phyloP scores from a whole-genome alignment of 2,113 vertebrate genomes.

The Tragelaphus scriptus region DNA sequence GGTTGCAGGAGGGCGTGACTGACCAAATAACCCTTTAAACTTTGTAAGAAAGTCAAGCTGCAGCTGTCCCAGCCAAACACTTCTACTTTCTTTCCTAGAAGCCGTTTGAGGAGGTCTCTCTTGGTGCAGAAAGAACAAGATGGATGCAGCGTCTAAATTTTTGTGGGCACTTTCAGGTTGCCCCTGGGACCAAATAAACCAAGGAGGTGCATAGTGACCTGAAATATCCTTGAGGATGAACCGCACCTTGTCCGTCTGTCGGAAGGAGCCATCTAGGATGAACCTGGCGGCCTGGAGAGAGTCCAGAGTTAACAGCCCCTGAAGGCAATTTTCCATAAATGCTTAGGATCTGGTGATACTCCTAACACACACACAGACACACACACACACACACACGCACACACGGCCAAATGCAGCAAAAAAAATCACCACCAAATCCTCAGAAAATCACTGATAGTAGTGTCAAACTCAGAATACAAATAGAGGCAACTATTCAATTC shows the following conservation, averaged over 20 bases:
- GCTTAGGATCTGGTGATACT: conserved; percentile 71
- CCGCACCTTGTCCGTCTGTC: conserved; percentile 76
- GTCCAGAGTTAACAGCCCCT: conserved; percentile 77
- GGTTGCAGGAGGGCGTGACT: conserved; percentile 51
- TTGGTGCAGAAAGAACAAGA: conserved; percentile 60
- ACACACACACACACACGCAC: not conserved
- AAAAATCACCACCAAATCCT: not conserved
- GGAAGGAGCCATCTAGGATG: conserved; percentile 67
- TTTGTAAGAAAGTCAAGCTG: conserved; percentile 63
- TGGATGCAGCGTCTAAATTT: conserved; percentile 4
- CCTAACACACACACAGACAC: not conserved
- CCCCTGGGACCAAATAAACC: conserved; percentile 65
- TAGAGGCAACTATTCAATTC: conserved; percentile 48
- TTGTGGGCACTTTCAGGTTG: conserved; percentile 38
- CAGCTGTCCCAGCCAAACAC: conserved; percentile 45
- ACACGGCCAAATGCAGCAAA: conserved; percentile 54
- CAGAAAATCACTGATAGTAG: not conserved
- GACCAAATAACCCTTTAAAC: conserved; percentile 69
- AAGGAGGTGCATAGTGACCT: conserved; percentile 67
- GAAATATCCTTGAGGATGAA: conserved; percentile 72
- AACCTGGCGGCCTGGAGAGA: conserved; percentile 71
- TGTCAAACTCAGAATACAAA: conserved; percentile 28
- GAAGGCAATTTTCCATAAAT: conserved; percentile 72
- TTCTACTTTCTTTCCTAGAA: conserved; percentile 68
- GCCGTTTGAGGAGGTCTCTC: conserved; percentile 38